Percentiles rank a stretch among this genome's conserved stretches.
Evolutionary conservation across 2,888 invertebrate species (phyloP).

Genomic region (Drosophila buzzatii): DNA sequence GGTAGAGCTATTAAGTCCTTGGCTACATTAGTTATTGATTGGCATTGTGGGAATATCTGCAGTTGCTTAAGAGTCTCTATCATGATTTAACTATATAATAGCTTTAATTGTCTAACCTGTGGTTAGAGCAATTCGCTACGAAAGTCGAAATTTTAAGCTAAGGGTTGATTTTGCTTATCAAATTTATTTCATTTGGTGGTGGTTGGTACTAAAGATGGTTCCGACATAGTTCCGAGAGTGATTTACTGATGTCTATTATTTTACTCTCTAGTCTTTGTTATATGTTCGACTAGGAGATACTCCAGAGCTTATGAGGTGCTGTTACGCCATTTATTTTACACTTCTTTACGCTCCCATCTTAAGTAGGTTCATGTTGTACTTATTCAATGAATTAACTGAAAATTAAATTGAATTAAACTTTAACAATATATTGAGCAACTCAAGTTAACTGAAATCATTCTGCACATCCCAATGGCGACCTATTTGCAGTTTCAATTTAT

Average conservation of each 20-base stretch:
- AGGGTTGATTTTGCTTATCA: not conserved
- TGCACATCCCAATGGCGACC: rapidly evolving
- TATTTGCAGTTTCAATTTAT: not conserved
- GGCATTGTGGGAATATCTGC: slow-evolving; percentile 39
- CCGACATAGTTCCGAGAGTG: rapidly evolving
- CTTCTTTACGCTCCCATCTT: too few species aligned
- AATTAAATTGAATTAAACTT: too few species aligned
- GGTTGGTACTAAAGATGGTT: not conserved
- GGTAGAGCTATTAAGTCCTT: slow-evolving; percentile 30
- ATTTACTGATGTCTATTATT: not conserved
- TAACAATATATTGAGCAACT: not conserved
- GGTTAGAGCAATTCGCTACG: not conserved
- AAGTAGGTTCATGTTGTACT: too few species aligned
- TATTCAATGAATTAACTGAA: too few species aligned
- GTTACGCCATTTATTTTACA: too few species aligned
- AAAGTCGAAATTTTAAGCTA: not conserved
- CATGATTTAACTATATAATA: slow-evolving; percentile 18
- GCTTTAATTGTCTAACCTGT: slow-evolving; percentile 12
- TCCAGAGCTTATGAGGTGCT: too few species aligned
- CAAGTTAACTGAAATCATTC: not conserved
- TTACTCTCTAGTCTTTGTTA: not conserved
- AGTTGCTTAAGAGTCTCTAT: slow-evolving; percentile 23
- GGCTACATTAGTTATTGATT: slow-evolving; percentile 46
- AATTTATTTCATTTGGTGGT: not conserved
- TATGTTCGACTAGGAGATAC: too few species aligned